A percentile compares a stretch with the other conserved stretches of the same genome.
Conservation (phyloP, 2,113 vertebrate species). For the Puffinus mauretanicus region DNA sequence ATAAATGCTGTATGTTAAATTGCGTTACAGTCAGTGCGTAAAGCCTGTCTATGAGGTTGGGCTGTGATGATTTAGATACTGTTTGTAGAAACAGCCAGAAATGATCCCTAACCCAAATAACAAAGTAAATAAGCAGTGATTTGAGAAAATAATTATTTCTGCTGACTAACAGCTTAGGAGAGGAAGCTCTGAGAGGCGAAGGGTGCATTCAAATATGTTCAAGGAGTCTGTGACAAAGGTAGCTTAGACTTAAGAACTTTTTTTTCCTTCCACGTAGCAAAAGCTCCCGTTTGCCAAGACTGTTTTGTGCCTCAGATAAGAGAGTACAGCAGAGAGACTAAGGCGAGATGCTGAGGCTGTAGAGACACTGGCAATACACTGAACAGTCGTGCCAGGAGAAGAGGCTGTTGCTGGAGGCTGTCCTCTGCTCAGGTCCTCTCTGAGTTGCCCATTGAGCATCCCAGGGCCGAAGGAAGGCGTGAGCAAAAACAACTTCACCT, state of each 20-base stretch:
- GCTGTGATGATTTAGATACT: not conserved
- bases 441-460: not conserved
- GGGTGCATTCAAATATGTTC: not conserved
- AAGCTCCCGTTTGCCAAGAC: not conserved
- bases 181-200: not conserved
- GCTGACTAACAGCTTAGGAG: not conserved
- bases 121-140: not conserved
- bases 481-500: not conserved
- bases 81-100: not conserved
- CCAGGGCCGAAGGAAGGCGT: not conserved
- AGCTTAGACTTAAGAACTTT: not conserved
- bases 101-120: not conserved
- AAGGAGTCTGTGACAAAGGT: not conserved
- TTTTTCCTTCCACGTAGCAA: not conserved
- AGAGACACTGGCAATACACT: not conserved
- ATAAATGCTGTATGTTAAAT: not conserved
- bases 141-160: not conserved
- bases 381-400: not conserved
- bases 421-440: not conserved
- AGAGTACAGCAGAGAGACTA: not conserved
- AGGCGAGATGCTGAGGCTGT: not conserved
- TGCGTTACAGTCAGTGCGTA: not conserved
- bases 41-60: not conserved
- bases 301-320: not conserved
- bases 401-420: not conserved